These are phyloP conservation scores for Nannobrachium achirus DNA, from an alignment of 2,113 vertebrate genomes.

Conservation along the genomic window DNA sequence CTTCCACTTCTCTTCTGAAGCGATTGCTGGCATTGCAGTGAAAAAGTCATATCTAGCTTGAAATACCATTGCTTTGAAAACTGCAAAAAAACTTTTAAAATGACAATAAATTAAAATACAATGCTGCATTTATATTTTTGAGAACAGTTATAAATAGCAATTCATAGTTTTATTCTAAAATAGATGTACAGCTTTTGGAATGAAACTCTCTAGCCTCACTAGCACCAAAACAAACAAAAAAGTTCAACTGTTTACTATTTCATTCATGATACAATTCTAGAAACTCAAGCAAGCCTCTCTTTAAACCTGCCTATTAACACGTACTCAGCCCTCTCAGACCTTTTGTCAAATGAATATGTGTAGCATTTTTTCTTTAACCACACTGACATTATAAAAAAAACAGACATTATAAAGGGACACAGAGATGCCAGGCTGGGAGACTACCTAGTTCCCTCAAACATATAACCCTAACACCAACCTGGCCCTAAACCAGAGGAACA, in stretches of 20 bases:
- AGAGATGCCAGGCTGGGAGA: conserved; percentile 20
- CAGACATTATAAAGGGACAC: conserved; percentile 16
- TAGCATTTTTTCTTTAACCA: conserved; percentile 19
- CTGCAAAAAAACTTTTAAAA: no score
- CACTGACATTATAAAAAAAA: no score
- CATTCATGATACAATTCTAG: conserved; percentile 12
- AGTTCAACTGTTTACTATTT: conserved; percentile 26
- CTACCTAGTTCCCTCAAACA: no score
- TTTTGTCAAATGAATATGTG: conserved; percentile 1
- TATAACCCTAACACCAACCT: no score
- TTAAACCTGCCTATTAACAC: conserved; percentile 36
- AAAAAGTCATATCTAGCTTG: conserved; percentile 10
- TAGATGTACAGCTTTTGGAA: conserved; percentile 17
- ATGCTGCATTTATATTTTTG: conserved; percentile 17
- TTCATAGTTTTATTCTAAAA: neutral
- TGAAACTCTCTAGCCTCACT: conserved; percentile 14
- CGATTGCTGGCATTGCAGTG: conserved; percentile 2
- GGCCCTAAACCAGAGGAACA: no score
- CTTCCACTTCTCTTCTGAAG: neutral
- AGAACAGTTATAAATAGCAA: conserved; percentile 8
- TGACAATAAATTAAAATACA: conserved; percentile 18
- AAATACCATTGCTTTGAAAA: conserved; percentile 18
- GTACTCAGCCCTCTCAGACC: neutral
- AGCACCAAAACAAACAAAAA: conserved; percentile 26
- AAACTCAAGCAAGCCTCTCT: conserved; percentile 25